A percentile compares a stretch with the other conserved stretches of the same genome.
phyloP scores from a whole-genome alignment of 2,888 invertebrate genomes.

The Sphaeridia pumilis region DNA sequence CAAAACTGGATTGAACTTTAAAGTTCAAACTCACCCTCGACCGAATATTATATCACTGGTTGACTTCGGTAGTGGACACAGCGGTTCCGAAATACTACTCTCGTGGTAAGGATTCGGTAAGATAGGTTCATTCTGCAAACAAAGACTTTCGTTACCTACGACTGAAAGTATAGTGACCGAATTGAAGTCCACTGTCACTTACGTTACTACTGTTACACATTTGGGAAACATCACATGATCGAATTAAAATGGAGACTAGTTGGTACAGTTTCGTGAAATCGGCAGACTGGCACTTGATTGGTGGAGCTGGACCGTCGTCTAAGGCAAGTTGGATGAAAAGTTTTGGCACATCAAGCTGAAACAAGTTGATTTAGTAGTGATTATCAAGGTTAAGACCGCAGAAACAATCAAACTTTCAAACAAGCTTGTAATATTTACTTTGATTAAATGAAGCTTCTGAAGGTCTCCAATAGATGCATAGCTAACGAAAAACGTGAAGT shows the following conservation, averaged over 20 bases:
- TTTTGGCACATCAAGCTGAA: slow-evolving; percentile 74
- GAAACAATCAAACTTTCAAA: too few relatives aligned
- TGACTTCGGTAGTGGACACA: slow-evolving; percentile 26
- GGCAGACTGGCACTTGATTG: slow-evolving; percentile 91
- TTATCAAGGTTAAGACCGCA: too few relatives aligned
- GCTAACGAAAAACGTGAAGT: slow-evolving; percentile 85
- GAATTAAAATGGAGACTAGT: slow-evolving; percentile 74
- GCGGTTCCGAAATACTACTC: too few relatives aligned
- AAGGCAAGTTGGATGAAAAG: slow-evolving; percentile 81
- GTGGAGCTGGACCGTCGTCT: slow-evolving; percentile 82
- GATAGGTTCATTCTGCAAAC: too few relatives aligned
- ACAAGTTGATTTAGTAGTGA: background rate
- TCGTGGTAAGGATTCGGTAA: too few relatives aligned
- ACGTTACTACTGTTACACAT: slow-evolving; percentile 49
- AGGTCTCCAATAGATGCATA: slow-evolving; percentile 67
- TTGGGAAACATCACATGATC: slow-evolving; percentile 83
- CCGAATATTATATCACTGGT: slow-evolving; percentile 27
- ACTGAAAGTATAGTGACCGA: too few relatives aligned
- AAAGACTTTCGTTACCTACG: too few relatives aligned
- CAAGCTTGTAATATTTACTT: too few relatives aligned
- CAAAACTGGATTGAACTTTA: too few relatives aligned
- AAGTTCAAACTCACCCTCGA: slow-evolving; percentile 27
- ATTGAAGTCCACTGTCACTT: background rate
- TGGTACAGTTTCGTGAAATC: slow-evolving; percentile 89
- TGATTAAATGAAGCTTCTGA: slow-evolving; percentile 62